These are phyloP conservation scores for Petrocephalus schoutedeni DNA, from an alignment of 2,797 vertebrate genomes.

Conservation along the genomic window DNA sequence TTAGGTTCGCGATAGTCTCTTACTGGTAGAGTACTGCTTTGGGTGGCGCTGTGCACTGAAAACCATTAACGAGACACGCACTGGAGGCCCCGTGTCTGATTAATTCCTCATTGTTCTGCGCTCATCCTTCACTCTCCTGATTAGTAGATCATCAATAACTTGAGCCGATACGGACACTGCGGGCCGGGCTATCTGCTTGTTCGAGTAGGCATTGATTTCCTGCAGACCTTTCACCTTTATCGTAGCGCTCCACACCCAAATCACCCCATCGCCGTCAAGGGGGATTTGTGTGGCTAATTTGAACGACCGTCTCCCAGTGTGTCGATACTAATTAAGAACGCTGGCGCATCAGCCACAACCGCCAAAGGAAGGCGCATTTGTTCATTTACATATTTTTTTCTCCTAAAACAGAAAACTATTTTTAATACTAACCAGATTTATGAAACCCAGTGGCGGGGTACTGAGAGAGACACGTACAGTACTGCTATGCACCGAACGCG, in stretches of 20 bases:
- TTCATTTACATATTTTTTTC: slow-evolving; percentile 12
- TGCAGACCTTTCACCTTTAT: slow-evolving; percentile 45
- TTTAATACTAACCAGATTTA: not conserved
- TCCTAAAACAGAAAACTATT: not conserved
- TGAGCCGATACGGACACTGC: slow-evolving; percentile 26
- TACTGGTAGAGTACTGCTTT: not conserved
- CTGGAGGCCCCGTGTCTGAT: not conserved
- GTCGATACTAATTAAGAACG: slow-evolving; percentile 50
- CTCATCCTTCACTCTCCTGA: slow-evolving; percentile 26
- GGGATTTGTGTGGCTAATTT: slow-evolving; percentile 46
- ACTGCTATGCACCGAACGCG: not conserved
- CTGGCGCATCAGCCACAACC: slow-evolving; percentile 34
- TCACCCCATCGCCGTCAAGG: slow-evolving; percentile 42
- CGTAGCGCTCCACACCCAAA: slow-evolving; percentile 38
- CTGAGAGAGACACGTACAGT: not conserved
- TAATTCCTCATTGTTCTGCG: not conserved
- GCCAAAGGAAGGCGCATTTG: slow-evolving; percentile 28
- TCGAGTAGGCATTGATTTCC: slow-evolving; percentile 41
- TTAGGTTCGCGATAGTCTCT: not conserved
- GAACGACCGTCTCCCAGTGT: slow-evolving; percentile 35
- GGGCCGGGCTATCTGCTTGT: slow-evolving; percentile 27
- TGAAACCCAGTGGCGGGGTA: not conserved
- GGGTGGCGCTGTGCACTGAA: not conserved
- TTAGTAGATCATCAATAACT: slow-evolving; percentile 30
- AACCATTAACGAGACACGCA: not conserved